Evolutionary conservation across 2,888 invertebrate species (phyloP), one percentile per base, ranked within the genome.

Genomic region (Melanotus villosus): DNA sequence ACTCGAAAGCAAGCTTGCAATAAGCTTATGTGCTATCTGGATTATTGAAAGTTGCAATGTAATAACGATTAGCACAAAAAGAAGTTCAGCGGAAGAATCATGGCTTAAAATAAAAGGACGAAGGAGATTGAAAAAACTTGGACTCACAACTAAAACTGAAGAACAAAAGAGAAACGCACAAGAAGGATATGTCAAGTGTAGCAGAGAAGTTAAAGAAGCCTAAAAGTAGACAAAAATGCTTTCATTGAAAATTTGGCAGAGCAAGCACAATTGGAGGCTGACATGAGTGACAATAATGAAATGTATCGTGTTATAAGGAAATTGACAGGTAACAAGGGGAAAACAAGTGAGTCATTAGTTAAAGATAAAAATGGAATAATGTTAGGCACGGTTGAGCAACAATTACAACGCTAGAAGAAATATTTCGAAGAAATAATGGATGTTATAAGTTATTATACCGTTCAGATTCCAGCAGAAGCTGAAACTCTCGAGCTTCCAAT

Each of bases 331-430:
- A 45, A 45, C 45, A 45, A 2, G 7, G 41, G 18, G 1, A 45
- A 45, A 19, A 45, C 21, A 1, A 21, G 19, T 4, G 21, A 45
- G 19, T 19, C 21, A 45, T 19, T 19, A 19, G 9, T 47, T 7
- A 23, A 47, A 47, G 47, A 47, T 26, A 21, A 47, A 47, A 47
- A 47, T 47, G 23, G 47, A 14, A 26, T 6, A 26, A 47, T 26
- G 1, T 26, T 47, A 26, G 21, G 14, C 30, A 26, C 14, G n/a
- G 26, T 47, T 23, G 26, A 47, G 12, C 23, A 47, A 26, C 26
- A 47, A 47, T 47, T 47, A 12, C 23, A 47, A 26, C 30, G n/a
- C 12, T 47, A 12, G 12, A 47, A 26, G 3, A n/a, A 47, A 26
- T 47, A 47, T 7, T 30, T 47, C n/a, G 14, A 47, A 23, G 26